A percentile compares a stretch with the other conserved stretches of the same genome.
Evolutionary conservation across 2,888 invertebrate species (phyloP).

Genomic region (Gortyna flavago): DNA sequence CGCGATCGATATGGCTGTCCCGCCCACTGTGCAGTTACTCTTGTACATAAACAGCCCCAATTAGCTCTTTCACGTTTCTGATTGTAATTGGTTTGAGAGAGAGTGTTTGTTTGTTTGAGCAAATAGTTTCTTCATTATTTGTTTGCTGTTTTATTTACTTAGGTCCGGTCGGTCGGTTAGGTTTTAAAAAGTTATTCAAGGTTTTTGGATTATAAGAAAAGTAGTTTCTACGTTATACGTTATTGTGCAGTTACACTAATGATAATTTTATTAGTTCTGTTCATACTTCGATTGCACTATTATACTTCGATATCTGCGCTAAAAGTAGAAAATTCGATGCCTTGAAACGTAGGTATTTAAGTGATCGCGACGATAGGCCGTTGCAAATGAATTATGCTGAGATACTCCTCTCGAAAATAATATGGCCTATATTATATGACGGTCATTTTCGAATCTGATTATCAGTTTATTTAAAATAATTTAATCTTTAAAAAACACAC

Average conservation of each 20-base stretch:
- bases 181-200: background rate
- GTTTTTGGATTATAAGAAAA: background rate
- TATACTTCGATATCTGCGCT: background rate
- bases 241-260: background rate
- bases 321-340: background rate
- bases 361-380: background rate
- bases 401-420: background rate
- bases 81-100: conserved; percentile 44
- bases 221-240: background rate
- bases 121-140: conserved; percentile 18
- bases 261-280: too few relatives aligned
- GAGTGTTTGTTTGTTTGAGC: conserved; percentile 22
- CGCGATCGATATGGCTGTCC: conserved; percentile 53
- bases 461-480: background rate
- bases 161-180: too few relatives aligned
- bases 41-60: conserved; percentile 34
- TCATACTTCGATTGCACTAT: too few relatives aligned
- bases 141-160: background rate
- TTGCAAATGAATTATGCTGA: background rate
- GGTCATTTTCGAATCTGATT: background rate
- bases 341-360: background rate
- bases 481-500: background rate
- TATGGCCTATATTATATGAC: background rate
- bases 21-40: conserved; percentile 49
- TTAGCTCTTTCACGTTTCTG: conserved; percentile 34